Percentiles rank a stretch among this genome's conserved stretches.
phyloP scores from a whole-genome alignment of 1,140 invertebrate species.

The Apis mellifera region DNA sequence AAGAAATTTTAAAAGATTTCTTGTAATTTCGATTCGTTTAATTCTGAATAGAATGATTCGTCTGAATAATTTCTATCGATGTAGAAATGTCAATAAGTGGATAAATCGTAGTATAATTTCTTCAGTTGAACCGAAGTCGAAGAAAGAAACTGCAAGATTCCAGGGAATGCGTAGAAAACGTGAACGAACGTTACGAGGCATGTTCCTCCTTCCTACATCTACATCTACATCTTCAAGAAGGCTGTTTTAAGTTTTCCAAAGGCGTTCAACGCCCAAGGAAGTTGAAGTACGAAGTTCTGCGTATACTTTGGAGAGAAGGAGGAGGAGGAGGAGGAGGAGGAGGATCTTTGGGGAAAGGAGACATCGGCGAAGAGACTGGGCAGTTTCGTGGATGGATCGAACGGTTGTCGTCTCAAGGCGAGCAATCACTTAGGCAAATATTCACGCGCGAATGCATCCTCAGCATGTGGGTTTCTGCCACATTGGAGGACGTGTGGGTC shows the following conservation, averaged over 20 bases:
- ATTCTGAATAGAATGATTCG: no score
- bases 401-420: slow-evolving; percentile 70
- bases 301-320: slow-evolving; percentile 41
- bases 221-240: slow-evolving; percentile 27
- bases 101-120: background rate
- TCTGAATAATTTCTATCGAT: no score
- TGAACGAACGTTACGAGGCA: slow-evolving; percentile 6
- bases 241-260: slow-evolving; percentile 67
- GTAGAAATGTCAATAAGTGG: no score
- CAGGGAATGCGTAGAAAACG: slow-evolving; percentile 13
- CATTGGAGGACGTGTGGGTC: slow-evolving; percentile 53
- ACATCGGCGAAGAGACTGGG: slow-evolving; percentile 42
- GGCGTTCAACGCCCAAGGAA: slow-evolving; percentile 52
- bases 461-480: slow-evolving; percentile 75
- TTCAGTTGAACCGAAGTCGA: no score
- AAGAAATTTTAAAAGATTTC: no score
- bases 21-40: no score
- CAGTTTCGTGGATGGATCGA: slow-evolving; percentile 51
- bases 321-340: slow-evolving; percentile 36
- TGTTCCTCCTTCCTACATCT: background rate
- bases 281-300: slow-evolving; percentile 66
- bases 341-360: slow-evolving; percentile 37
- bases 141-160: background rate
- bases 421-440: slow-evolving; percentile 81
- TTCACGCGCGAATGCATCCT: slow-evolving; percentile 75